phyloP scores from a whole-genome alignment of 2,113 vertebrate genomes.

The Coreoperca whiteheadi region DNA sequence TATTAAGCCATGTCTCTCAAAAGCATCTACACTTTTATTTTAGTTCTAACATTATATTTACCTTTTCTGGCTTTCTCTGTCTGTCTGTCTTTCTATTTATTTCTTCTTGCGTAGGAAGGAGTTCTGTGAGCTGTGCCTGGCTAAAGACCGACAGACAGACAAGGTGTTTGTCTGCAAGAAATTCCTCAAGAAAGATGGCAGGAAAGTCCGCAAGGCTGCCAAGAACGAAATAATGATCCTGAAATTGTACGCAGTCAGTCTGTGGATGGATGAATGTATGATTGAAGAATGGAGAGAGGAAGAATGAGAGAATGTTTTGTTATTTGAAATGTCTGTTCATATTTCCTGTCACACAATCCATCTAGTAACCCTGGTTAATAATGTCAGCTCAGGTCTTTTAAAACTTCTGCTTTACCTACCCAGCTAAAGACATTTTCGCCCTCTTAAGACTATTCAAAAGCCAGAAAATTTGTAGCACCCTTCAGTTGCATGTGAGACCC shows the following conservation, averaged over 20 bases:
- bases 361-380: neutral
- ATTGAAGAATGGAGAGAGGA: conserved; percentile 23
- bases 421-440: neutral
- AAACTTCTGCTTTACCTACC: conserved; percentile 3
- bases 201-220: conserved; percentile 89
- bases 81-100: conserved; percentile 36
- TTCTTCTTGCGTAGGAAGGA: conserved; percentile 84
- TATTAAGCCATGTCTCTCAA: conserved; percentile 2
- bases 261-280: conserved; percentile 59
- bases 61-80: conserved; percentile 3
- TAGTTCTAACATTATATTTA: conserved; percentile 14
- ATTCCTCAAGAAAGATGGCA: conserved; percentile 90
- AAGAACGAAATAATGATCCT: conserved; percentile 92
- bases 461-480: conserved; percentile 2
- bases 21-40: neutral
- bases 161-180: conserved; percentile 90
- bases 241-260: conserved; percentile 85
- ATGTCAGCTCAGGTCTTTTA: conserved; percentile 15
- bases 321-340: neutral
- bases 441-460: conserved; percentile 18
- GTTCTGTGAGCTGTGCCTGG: conserved; percentile 90
- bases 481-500: neutral
- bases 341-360: neutral
- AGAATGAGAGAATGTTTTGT: conserved; percentile 29
- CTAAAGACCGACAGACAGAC: conserved; percentile 87